Base-by-base conservation (phyloP, 2,888 invertebrate genomes). In the Zygaena filipendulae region DNA sequence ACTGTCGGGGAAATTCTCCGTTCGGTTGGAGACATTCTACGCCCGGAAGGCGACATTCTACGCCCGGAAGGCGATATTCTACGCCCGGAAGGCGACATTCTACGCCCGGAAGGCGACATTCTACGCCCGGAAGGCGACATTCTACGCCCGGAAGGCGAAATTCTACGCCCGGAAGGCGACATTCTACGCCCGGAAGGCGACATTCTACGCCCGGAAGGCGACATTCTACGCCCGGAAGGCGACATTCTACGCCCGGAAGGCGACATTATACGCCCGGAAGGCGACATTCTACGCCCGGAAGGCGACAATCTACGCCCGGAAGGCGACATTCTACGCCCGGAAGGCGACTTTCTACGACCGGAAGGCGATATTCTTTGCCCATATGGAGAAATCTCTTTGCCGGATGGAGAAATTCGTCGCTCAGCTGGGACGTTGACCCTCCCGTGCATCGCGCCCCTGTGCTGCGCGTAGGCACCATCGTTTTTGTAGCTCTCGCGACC, bases 1-100 rank as follows among this genome's bases (percentile, higher is more conserved):
- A n/a, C 13, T n/a, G 30, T n/a, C n/a, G n/a, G 23, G 7, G 22
- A 27, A 7, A 21, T 19, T 33, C 34, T 33, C 2, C 23, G 25
- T 14, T 24, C 26, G 2, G 33, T 26, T n/a, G 35, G 39, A 7
- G 32, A 27, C n/a, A 33, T 20, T 21, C 43, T 40, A 10, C 42
- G 45, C 11, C 38, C 44, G 3, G 35, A 34, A 4, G 50, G 48
- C 3, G 52, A 49, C 19, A 34, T 25, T n/a, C n/a, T n/a, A 5
- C 39, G 29, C 4, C 46, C 36, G 0, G 31, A 45, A 7, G 37
- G 13, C 0, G 54, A 46, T 13, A 42, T 23, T 12, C 40, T 31
- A 11, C 44, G 28, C 1, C 42, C 42, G 3, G 42, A 6, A 8
- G 48, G 46, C 1, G 48, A 43, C 11, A 31, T 27, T 18, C 38